Conservation (phyloP, 2,888 invertebrate genomes). For the Magallana nippona region DNA sequence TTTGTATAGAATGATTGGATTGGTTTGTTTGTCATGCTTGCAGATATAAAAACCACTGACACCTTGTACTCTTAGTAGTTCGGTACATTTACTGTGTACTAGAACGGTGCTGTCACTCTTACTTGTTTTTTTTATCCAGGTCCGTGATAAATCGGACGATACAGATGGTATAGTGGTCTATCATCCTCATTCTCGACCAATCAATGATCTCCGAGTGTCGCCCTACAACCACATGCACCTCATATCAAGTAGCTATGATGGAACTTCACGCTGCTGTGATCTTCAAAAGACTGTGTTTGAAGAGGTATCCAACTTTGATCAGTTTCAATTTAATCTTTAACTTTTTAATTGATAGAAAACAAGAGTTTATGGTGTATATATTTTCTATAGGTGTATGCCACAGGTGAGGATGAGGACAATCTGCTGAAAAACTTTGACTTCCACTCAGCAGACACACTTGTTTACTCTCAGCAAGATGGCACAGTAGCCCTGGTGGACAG, state of each 20-base stretch:
- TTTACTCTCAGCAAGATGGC: constrained; percentile 79
- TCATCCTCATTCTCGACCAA: constrained; percentile 75
- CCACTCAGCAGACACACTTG: constrained; percentile 68
- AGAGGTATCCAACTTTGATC: constrained; percentile 66
- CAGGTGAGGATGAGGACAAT: constrained; percentile 70
- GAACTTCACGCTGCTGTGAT: constrained; percentile 78
- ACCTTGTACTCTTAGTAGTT: too few species aligned
- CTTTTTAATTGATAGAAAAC: too few species aligned
- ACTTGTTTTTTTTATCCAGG: neutral
- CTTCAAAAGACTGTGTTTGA: constrained; percentile 76
- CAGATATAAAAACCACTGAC: too few species aligned
- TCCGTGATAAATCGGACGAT: constrained; percentile 17
- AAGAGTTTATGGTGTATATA: neutral
- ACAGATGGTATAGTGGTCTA: constrained; percentile 73
- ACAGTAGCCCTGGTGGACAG: constrained; percentile 77
- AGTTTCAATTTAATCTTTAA: too few species aligned
- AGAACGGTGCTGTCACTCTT: neutral
- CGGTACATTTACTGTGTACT: neutral
- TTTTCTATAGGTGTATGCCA: constrained; percentile 73
- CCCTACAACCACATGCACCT: constrained; percentile 65
- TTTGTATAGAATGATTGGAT: too few species aligned
- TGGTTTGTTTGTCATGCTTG: too few species aligned
- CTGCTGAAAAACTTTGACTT: constrained; percentile 74
- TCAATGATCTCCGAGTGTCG: constrained; percentile 77
- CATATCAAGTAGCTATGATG: constrained; percentile 79